Conservation (phyloP, 2,888 invertebrate species). For the Andrena bucephala region DNA sequence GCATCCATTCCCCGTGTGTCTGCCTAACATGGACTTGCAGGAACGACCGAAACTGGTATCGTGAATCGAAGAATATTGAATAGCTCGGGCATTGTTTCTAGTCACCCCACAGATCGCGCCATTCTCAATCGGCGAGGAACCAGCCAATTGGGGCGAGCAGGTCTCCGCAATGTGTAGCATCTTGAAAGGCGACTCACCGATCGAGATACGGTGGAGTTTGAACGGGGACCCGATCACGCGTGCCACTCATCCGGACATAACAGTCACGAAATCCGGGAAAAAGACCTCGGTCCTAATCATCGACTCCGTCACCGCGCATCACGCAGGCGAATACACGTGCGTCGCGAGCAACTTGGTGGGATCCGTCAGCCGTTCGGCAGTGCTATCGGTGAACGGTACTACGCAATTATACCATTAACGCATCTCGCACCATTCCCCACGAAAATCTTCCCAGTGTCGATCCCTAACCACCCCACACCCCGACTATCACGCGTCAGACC, state of each 20-base stretch:
- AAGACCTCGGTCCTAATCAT: constrained; percentile 84
- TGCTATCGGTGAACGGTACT: constrained; percentile 86
- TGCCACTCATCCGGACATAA: constrained; percentile 77
- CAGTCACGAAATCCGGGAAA: constrained; percentile 80
- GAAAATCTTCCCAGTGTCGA: constrained; percentile 18
- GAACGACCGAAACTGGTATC: constrained; percentile 9
- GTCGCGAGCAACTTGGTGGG: constrained; percentile 86
- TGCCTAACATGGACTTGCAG: constrained; percentile 3
- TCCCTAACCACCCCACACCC: constrained; percentile 5
- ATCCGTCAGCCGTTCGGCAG: constrained; percentile 84
- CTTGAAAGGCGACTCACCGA: constrained; percentile 92
- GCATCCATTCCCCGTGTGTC: background rate
- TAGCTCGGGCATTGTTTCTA: constrained; percentile 74
- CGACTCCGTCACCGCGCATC: constrained; percentile 84
- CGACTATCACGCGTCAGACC: constrained; percentile 4
- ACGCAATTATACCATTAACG: constrained; percentile 45
- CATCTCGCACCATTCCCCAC: constrained; percentile 45
- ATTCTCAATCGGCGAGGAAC: constrained; percentile 89
- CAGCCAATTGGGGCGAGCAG: constrained; percentile 92
- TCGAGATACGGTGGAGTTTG: constrained; percentile 90
- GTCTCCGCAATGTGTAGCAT: constrained; percentile 90
- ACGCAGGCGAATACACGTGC: constrained; percentile 86
- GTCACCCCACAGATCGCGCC: constrained; percentile 90
- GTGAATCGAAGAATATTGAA: background rate
- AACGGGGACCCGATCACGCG: constrained; percentile 76